Conservation (phyloP, 2,113 vertebrate species). For the Actenoides hombroni region DNA sequence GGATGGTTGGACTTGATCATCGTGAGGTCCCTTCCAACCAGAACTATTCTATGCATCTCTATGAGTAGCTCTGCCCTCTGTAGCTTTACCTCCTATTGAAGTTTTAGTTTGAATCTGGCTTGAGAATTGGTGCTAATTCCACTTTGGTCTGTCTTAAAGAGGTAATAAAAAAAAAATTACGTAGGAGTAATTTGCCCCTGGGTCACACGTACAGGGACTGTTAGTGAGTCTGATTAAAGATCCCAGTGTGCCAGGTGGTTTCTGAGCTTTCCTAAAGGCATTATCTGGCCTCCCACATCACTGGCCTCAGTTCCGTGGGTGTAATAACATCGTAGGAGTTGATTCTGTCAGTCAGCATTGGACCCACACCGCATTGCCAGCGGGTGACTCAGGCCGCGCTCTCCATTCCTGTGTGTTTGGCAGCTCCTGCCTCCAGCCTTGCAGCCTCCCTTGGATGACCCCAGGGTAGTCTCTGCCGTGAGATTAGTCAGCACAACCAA, state of each 20-base stretch:
- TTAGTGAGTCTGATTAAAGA: not conserved
- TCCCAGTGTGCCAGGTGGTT: not conserved
- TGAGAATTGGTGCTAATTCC: not conserved
- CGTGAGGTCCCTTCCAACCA: too few relatives aligned
- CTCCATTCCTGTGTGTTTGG: not conserved
- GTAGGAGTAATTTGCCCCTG: rapidly evolving
- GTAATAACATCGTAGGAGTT: too few relatives aligned
- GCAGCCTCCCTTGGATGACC: not conserved
- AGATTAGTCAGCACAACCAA: not conserved
- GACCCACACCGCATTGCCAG: not conserved
- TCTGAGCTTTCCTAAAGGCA: not conserved
- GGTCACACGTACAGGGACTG: rapidly evolving
- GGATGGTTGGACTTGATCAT: too few relatives aligned
- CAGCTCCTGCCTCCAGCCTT: not conserved
- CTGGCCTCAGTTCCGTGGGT: rapidly evolving
- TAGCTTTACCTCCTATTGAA: not conserved
- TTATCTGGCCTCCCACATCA: not conserved
- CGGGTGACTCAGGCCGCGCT: not conserved
- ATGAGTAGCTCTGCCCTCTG: not conserved
- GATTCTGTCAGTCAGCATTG: rapidly evolving
- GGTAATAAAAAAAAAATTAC: not conserved
- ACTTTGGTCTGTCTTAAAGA: not conserved
- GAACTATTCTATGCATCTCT: too few relatives aligned
- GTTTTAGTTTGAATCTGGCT: not conserved
- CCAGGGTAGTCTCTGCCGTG: rapidly evolving